phyloP scores from a whole-genome alignment of 2,797 vertebrate genomes.

The Mustela erminea region DNA sequence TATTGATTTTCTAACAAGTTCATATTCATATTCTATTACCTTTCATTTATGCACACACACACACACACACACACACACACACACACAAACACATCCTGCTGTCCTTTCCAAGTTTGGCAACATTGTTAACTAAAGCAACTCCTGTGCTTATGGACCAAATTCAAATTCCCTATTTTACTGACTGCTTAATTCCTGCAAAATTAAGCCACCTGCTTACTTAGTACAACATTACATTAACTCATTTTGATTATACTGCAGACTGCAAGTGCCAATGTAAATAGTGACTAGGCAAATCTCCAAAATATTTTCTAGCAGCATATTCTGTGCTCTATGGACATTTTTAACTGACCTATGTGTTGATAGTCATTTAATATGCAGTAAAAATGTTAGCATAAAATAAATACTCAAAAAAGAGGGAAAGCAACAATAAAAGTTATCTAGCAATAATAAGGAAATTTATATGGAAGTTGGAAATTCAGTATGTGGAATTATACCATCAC shows the following conservation, averaged over 20 bases:
- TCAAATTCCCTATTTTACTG: conserved; percentile 28
- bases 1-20: background rate
- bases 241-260: conserved; percentile 7
- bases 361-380: background rate
- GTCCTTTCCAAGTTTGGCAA: background rate
- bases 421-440: background rate
- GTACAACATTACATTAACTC: conserved; percentile 38
- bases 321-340: background rate
- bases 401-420: background rate
- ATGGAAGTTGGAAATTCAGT: background rate
- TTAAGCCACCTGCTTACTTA: conserved; percentile 40
- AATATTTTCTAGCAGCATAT: conserved; percentile 23
- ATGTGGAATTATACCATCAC: background rate
- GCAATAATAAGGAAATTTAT: background rate
- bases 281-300: conserved; percentile 18
- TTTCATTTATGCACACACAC: background rate
- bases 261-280: conserved; percentile 1
- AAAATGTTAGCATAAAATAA: background rate
- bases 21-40: background rate
- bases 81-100: background rate
- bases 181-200: conserved; percentile 34
- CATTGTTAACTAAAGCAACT: background rate
- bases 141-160: background rate
- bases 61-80: background rate
- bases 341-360: background rate